Conservation (phyloP, 2,888 invertebrate genomes). For the Dasypolia templi region DNA sequence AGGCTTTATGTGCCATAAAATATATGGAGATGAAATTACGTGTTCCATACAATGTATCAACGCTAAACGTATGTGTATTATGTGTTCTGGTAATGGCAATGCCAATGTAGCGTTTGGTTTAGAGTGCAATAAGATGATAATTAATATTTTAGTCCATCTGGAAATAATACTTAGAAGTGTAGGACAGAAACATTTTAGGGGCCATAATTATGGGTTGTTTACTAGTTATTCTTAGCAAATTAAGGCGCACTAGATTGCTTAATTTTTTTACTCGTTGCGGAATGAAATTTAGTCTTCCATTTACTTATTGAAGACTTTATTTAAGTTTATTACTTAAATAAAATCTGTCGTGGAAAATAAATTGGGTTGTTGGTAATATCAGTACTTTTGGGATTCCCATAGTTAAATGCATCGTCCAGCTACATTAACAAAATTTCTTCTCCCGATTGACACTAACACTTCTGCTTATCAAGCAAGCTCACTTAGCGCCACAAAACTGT, state of each 20-base stretch:
- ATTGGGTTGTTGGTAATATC: background rate
- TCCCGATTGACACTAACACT: background rate
- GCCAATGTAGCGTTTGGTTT: conserved; percentile 25
- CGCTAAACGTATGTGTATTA: conserved; percentile 48
- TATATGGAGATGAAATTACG: conserved; percentile 60
- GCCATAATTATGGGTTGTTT: background rate
- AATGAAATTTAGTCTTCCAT: background rate
- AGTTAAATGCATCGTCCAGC: background rate
- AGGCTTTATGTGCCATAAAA: conserved; percentile 61
- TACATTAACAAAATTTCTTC: conserved; percentile 1
- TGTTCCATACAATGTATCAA: conserved; percentile 60
- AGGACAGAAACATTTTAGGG: background rate
- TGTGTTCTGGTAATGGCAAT: conserved; percentile 30
- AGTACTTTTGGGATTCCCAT: background rate
- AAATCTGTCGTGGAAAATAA: background rate
- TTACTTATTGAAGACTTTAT: too few relatives aligned
- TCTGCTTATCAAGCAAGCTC: conserved; percentile 4
- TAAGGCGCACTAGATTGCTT: background rate
- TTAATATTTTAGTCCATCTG: conserved; percentile 26
- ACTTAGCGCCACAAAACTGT: conserved; percentile 21
- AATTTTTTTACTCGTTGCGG: background rate
- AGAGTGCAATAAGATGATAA: conserved; percentile 37
- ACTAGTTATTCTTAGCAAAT: background rate
- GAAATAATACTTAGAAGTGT: conserved; percentile 24
- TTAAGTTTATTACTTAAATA: background rate